Evolutionary conservation across 1,140 invertebrate genomes (phyloP).

Genomic region (Scaptomyza montana): DNA sequence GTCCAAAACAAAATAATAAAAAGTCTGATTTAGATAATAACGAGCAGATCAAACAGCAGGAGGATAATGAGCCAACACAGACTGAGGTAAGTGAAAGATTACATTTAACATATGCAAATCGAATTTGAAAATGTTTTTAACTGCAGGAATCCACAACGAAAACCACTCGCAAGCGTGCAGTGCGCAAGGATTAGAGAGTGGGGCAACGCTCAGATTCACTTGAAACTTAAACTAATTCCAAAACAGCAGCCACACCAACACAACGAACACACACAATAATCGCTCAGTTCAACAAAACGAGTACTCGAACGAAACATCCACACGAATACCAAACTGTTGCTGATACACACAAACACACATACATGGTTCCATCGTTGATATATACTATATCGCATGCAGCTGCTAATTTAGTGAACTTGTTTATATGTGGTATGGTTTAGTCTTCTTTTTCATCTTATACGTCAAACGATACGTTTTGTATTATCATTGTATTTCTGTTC

Average conservation of each 20-base stretch:
- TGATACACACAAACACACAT: neutral
- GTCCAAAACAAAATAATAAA: slow-evolving; percentile 73
- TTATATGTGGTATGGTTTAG: slow-evolving; percentile 65
- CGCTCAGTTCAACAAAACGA: slow-evolving; percentile 7
- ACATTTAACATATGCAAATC: too few relatives aligned
- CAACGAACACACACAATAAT: slow-evolving; percentile 14
- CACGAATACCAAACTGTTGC: slow-evolving; percentile 1
- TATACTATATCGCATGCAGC: slow-evolving; percentile 19
- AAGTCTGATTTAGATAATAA: slow-evolving; percentile 79
- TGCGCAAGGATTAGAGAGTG: slow-evolving; percentile 69
- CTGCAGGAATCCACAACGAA: slow-evolving; percentile 69
- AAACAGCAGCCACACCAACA: slow-evolving; percentile 26
- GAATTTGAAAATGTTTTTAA: neutral
- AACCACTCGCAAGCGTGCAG: slow-evolving; percentile 66
- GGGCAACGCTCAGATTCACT: slow-evolving; percentile 6
- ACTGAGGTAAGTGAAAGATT: slow-evolving; percentile 54
- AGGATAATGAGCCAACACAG: slow-evolving; percentile 62
- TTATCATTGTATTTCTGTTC: slow-evolving; percentile 66
- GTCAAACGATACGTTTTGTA: slow-evolving; percentile 59
- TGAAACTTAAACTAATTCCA: slow-evolving; percentile 73
- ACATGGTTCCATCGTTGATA: slow-evolving; percentile 14
- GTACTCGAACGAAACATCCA: neutral
- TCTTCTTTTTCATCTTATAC: slow-evolving; percentile 33
- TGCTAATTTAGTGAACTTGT: slow-evolving; percentile 61
- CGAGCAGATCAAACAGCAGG: slow-evolving; percentile 47